Evolutionary conservation across 1,140 invertebrate genomes (phyloP), one percentile per base, ranked within the genome.

Genomic region (Drosophila miranda): DNA sequence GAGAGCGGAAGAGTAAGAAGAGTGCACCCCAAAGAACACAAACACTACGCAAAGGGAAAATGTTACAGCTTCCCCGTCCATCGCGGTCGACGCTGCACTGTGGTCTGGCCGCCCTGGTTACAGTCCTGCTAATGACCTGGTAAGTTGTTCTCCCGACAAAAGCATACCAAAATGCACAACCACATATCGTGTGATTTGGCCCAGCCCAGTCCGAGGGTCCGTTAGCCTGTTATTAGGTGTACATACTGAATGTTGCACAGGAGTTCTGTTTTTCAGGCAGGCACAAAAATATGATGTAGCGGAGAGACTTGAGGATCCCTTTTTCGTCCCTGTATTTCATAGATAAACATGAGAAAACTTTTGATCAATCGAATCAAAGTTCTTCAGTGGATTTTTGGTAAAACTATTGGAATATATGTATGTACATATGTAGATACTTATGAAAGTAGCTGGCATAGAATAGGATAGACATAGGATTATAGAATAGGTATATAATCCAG

Each of bases 21-120:
- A 44, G 16, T 4, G 14, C 46, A 19, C 9, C 34, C 21, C 42
- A 2, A 41, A 13, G 41, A 7, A 50, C 16, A 45, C 54, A 16
- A 46, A 7, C 34, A 19, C 16, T 41, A 30, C 21, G 30, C 49
- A 48, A 48, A 11, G 30, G 54, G 14, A 77, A 56, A 16, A 84
- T 84, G 81, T 77, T 84, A 50, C 59, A 73, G 70, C 75, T 84
- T 57, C 64, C 63, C 71, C 59, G 81, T 50, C 73, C 81, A 28
- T 74, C 73, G 46, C 58, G 70, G 43, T 23, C 73, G 53, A 67
- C 60, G 48, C 54, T 84, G 23, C 60, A 70, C 13, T 75, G 61
- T 21, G 69, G 63, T 45, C 61, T 50, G 11, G 55, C 70, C 8
- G 68, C 77, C 41, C 49, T 81, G 4, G 42, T 57, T 21, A 70